Conservation (phyloP, 2,888 invertebrate genomes). For the Chironomus tentans region DNA sequence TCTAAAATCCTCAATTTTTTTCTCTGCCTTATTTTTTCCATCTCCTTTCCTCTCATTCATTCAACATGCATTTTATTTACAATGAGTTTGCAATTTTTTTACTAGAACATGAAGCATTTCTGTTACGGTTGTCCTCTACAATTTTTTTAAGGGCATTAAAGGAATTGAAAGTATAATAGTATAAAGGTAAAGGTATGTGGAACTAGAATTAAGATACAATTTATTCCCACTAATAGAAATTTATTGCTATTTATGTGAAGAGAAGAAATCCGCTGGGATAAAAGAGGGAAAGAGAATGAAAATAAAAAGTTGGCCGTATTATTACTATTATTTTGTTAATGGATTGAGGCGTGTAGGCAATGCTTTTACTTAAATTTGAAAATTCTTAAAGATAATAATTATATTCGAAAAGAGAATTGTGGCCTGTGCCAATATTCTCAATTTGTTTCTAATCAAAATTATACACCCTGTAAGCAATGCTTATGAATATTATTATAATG, state of each 20-base stretch:
- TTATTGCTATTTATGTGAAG: too few relatives aligned
- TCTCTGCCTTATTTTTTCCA: not conserved
- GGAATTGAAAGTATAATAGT: too few relatives aligned
- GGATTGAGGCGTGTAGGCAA: slow-evolving; percentile 25
- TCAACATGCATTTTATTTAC: slow-evolving; percentile 23
- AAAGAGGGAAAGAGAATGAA: not conserved
- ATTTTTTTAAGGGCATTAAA: not conserved
- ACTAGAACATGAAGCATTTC: not conserved
- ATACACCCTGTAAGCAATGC: slow-evolving; percentile 18
- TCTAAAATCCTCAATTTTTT: not conserved
- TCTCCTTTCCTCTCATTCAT: not conserved
- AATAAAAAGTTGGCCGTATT: not conserved
- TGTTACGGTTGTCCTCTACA: not conserved
- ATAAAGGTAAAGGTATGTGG: too few relatives aligned
- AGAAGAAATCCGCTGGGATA: too few relatives aligned
- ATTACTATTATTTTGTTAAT: slow-evolving; percentile 27
- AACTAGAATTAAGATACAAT: too few relatives aligned
- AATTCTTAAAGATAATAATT: not conserved
- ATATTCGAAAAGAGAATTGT: not conserved
- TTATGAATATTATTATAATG: too few relatives aligned
- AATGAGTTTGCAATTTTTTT: slow-evolving; percentile 27
- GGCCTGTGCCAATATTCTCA: not conserved
- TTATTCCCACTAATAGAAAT: not conserved
- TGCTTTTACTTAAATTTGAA: not conserved
- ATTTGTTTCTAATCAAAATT: not conserved